Evolutionary conservation across 2,797 vertebrate genomes (phyloP), one percentile per base, ranked within the genome.

Genomic region (Aselliscus stoliczkanus): DNA sequence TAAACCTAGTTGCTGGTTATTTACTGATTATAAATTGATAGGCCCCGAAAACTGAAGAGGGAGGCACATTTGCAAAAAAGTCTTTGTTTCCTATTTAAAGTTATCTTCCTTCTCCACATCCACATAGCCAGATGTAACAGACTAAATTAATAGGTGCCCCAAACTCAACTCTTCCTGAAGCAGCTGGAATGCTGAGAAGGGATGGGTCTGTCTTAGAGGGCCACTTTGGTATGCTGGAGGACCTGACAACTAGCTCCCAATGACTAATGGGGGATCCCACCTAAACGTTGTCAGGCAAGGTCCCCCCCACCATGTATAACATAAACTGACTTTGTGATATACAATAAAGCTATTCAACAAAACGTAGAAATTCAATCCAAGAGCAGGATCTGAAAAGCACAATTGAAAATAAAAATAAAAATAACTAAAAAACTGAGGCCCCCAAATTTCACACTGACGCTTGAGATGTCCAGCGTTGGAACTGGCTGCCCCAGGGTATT

Each of bases 341-440:
- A 95, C 42, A 58, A 75, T 31, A 77, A 60, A 75, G 23, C 47
- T 54, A 29, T 50, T 75, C 62, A 31, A 42, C 39, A 82, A 72
- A 64, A 94, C 81, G 62, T 73, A 94, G 76, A 79, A 84, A 67
- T n/a, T n/a, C 75, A 82, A 37, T 60, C 76, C 80, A 75, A 64
- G 56, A 70, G 27, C 76, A 56, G 54, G 42, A 67, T 25, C 39
- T 11, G 3, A 88, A 79, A 69, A 44, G 75, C 70, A 81, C 58
- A 75, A 37, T 37, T 14, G 56, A 56, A 50, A 73, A 76, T 21
- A 79, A 81, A 52, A 42, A 60, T 62, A 44, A 72, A 85, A 83
- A 50, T 34, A 37, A 80, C 47, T 6, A 93, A 76, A 67, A 88
- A 73, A 15, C 0, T 2, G 64, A 75, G 42, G n/a, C 23, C 31